Conservation (phyloP, 2,888 invertebrate species). For the Cataglyphis rosenhaueri region DNA sequence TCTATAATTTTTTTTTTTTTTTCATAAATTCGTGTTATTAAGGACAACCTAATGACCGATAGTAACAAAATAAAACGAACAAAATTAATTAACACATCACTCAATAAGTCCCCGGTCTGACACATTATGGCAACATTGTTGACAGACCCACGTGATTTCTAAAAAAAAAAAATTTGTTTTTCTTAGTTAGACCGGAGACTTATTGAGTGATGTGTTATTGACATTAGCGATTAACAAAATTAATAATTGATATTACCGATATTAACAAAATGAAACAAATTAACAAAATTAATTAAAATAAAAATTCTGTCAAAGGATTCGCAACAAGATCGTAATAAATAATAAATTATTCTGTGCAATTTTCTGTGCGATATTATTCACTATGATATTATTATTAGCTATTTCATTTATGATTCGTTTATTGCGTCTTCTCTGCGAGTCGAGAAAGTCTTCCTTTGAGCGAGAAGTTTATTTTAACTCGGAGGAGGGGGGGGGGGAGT, state of each 20-base stretch:
- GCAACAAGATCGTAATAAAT: not conserved
- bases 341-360: not conserved
- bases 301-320: not conserved
- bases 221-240: too few species aligned
- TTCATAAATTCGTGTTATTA: not conserved
- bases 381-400: not conserved
- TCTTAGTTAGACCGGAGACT: too few species aligned
- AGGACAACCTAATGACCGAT: not conserved
- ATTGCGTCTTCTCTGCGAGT: not conserved
- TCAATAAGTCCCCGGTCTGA: too few species aligned
- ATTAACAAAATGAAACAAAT: not conserved
- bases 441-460: not conserved
- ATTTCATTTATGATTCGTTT: conserved; percentile 2
- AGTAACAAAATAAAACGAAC: too few species aligned
- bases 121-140: too few species aligned
- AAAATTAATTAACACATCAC: too few species aligned
- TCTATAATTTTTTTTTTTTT: not conserved
- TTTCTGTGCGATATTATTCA: not conserved
- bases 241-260: too few species aligned
- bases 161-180: too few species aligned
- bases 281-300: not conserved
- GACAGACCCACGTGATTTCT: too few species aligned
- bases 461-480: conserved; percentile 5
- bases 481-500: too few species aligned
- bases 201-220: too few species aligned